Base-by-base conservation (phyloP, 2,888 invertebrate species). In the Caprella mutica region DNA sequence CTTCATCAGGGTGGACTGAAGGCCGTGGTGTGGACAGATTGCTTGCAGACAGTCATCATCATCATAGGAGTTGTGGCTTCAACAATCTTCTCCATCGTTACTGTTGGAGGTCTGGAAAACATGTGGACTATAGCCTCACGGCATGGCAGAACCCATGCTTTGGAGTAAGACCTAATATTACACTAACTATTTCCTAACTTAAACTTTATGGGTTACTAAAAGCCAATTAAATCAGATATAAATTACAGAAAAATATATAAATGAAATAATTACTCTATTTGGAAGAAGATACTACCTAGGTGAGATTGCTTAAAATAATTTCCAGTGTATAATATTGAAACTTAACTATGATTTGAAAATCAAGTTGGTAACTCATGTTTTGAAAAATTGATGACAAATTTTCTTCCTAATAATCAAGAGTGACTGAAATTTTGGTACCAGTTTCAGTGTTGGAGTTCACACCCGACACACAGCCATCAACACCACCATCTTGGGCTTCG, bases 51-150 rank as follows among this genome's bases (percentile, higher is more conserved):
- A 3, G 24, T 48, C 4, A 5, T 48, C n/a, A 23, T 48, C 26
- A 30, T 30, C 4, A 19, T 29, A 5, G 84, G 91, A 35, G 84
- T 88, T 56, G 70, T 85, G 0, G 82, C 83, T 3, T 86, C 92
- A 65, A 84, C 89, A 59, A 76, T 85, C 26, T 85, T 86, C 72
- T 89, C 89, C 1, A 80, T 81, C 4, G 75, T 84, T 23, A 79
- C 80, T 61, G 83, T 83, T 2, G 88, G 87, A 8, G 89, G 90
- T 0, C 77, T 84, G 0, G 74, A 70, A 12, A 77, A 78, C 39
- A 85, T 90, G 0, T 74, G 85, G 65, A 76, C 78, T 64, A 79
- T 81, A 54, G 83, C 83, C 63, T 73, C 78, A 30, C 80, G 83
- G 51, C 82, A 83, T 17, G 85, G 81, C 17, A 77, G 87, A 53